Percentiles rank a stretch among this genome's conserved stretches.
These are phyloP conservation scores for Bombus affinis DNA, from an alignment of 1,140 invertebrate genomes.

Conservation along the genomic window DNA sequence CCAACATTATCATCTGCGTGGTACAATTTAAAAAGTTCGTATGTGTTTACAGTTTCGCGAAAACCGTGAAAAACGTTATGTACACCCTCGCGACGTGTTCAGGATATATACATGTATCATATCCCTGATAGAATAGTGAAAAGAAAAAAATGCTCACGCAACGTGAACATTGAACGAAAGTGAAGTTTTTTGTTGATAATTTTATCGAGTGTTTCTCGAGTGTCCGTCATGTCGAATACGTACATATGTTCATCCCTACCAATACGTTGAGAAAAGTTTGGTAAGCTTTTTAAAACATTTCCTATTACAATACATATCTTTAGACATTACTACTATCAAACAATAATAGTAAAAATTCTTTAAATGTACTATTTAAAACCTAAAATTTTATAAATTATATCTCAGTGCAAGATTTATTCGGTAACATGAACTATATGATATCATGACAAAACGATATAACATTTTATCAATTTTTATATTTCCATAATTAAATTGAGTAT, in stretches of 20 bases:
- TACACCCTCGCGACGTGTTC: neutral
- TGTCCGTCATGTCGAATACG: conserved; percentile 32
- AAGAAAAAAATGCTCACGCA: conserved; percentile 16
- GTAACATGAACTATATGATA: neutral
- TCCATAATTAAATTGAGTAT: neutral
- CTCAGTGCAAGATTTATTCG: neutral
- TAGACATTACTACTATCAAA: neutral
- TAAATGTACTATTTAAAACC: neutral
- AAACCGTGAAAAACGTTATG: conserved; percentile 6
- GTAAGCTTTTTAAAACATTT: conserved; percentile 33
- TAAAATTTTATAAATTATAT: neutral
- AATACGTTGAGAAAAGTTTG: conserved; percentile 40
- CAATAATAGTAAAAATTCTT: neutral
- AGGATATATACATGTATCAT: neutral
- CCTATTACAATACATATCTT: neutral
- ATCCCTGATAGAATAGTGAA: neutral
- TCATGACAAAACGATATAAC: neutral
- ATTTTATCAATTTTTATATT: neutral
- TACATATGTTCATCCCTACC: conserved; percentile 38
- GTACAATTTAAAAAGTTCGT: conserved; percentile 54
- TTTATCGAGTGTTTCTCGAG: conserved; percentile 5
- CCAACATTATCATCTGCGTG: conserved; percentile 17
- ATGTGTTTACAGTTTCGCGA: conserved; percentile 60
- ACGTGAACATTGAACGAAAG: conserved; percentile 29
- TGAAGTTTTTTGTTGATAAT: conserved; percentile 33